Conservation (phyloP, 2,113 vertebrate species). For the Macroglossus sobrinus region DNA sequence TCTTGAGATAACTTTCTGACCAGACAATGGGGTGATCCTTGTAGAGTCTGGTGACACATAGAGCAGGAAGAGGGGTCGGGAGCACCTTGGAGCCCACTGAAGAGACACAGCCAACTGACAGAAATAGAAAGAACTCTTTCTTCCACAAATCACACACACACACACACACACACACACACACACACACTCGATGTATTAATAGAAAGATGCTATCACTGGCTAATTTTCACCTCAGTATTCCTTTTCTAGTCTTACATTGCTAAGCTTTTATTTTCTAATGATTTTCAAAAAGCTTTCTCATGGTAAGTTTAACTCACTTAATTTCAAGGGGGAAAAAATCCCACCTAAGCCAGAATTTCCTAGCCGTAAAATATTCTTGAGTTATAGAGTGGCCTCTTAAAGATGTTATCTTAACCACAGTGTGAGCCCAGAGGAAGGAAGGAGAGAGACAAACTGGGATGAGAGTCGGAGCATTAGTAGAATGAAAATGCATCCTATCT, state of each 20-base stretch:
- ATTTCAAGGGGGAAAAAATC: not conserved
- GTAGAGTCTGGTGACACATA: not conserved
- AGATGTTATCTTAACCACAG: not conserved
- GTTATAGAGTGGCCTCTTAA: not conserved
- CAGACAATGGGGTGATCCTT: not conserved
- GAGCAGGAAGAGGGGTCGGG: not conserved
- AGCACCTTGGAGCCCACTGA: not conserved
- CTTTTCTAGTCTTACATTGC: not conserved
- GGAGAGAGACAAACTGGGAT: not conserved
- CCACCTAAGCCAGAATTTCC: not conserved
- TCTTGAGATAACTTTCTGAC: not conserved
- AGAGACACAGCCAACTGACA: not conserved
- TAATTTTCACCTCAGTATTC: not conserved
- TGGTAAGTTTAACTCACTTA: not conserved
- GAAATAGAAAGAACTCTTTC: not conserved
- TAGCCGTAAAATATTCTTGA: not conserved
- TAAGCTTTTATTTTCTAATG: not conserved
- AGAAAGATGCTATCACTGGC: not conserved
- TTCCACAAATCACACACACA: not conserved
- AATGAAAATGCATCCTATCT: not conserved
- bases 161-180: not conserved
- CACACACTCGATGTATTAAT: not conserved
- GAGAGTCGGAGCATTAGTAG: not conserved
- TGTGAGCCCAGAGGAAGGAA: not conserved
- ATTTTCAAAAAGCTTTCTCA: not conserved